phyloP scores from a whole-genome alignment of 2,797 vertebrate genomes.

The Netta rufina region DNA sequence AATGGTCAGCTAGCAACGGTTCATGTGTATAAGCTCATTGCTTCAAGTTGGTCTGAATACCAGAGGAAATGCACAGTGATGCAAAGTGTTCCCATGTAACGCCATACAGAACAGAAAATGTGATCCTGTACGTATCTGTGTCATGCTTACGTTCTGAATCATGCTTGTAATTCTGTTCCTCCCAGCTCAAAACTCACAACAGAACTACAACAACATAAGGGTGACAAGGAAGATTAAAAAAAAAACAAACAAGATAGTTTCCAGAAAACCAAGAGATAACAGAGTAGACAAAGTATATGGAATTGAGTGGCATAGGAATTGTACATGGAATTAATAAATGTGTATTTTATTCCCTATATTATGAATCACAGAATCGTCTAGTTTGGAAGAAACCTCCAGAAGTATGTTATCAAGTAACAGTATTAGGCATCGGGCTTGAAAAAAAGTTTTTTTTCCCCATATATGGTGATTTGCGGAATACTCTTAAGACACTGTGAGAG shows the following conservation, averaged over 20 bases:
- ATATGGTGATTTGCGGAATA: neutral
- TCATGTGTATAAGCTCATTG: neutral
- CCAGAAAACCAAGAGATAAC: neutral
- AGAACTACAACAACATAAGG: neutral
- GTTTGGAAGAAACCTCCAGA: no score
- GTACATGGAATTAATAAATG: neutral
- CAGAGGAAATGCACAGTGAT: neutral
- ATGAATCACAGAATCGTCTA: neutral
- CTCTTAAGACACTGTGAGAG: neutral
- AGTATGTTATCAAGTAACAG: neutral
- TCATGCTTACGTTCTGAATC: no score
- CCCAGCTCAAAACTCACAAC: neutral
- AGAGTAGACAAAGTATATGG: neutral
- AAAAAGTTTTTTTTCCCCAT: neutral
- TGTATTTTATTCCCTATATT: neutral
- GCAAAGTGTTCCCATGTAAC: neutral
- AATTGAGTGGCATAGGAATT: neutral
- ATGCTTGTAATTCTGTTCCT: neutral
- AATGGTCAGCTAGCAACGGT: neutral
- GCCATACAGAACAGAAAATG: neutral
- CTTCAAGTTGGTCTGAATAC: neutral
- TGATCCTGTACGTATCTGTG: neutral
- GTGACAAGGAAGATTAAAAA: neutral
- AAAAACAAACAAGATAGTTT: neutral
- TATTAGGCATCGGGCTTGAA: neutral